Evolutionary conservation across 2,113 vertebrate genomes (phyloP).

Genomic region (Corvus moneduloides): DNA sequence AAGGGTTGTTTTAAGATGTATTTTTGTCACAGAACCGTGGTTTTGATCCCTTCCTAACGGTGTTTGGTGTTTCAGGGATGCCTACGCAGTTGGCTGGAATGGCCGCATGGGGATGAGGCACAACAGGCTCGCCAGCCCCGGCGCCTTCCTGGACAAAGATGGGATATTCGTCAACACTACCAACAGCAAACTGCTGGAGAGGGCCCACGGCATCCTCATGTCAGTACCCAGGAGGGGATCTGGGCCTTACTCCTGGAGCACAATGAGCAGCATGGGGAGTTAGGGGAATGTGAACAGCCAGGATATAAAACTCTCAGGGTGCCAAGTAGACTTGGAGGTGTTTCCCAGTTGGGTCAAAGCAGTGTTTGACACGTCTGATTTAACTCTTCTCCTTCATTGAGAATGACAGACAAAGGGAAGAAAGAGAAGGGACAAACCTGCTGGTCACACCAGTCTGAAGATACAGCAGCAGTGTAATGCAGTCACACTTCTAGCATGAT

Average conservation of each 20-base stretch:
- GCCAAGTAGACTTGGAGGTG: not conserved
- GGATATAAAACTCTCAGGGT: not conserved
- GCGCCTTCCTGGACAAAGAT: conserved; percentile 84
- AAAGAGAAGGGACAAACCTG: not conserved
- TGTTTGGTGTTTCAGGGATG: conserved; percentile 65
- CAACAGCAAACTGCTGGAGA: conserved; percentile 94
- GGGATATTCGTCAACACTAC: conserved; percentile 88
- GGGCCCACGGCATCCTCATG: conserved; percentile 98
- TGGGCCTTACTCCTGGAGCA: not conserved
- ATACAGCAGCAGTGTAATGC: not conserved
- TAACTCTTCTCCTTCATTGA: not conserved
- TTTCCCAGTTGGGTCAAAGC: not conserved
- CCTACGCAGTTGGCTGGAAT: conserved; percentile 81
- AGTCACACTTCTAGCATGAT: not conserved
- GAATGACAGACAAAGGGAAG: not conserved
- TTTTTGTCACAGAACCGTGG: accelerated
- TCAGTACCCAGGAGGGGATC: conserved; percentile 72
- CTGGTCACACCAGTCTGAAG: not conserved
- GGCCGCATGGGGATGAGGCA: conserved; percentile 78
- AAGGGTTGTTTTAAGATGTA: not conserved
- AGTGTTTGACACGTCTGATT: not conserved
- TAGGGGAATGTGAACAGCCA: not conserved
- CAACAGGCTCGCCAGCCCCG: conserved; percentile 70
- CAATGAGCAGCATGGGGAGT: not conserved
- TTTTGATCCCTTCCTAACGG: not conserved